phyloP scores from a whole-genome alignment of 1,140 invertebrate species.

The Thaumatotibia leucotreta region DNA sequence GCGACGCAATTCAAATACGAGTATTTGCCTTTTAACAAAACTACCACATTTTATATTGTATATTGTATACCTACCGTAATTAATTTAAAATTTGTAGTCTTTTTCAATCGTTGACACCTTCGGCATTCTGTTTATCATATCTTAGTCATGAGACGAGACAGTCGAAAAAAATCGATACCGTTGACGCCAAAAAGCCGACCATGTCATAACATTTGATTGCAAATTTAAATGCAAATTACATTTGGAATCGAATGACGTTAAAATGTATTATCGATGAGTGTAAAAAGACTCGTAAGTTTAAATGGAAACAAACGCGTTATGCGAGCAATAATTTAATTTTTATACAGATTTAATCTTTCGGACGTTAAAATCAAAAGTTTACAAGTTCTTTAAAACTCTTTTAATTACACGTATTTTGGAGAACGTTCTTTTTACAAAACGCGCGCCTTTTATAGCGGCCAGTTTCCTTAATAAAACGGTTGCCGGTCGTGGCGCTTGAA shows the following conservation, averaged over 20 bases:
- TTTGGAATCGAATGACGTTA: neutral
- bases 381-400: neutral
- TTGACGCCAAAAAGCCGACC: neutral
- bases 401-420: constrained; percentile 10
- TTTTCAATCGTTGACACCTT: neutral
- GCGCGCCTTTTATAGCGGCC: neutral
- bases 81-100: neutral
- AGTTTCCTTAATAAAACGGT: constrained; percentile 11
- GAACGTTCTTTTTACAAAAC: neutral
- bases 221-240: neutral
- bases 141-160: neutral
- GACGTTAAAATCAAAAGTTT: constrained; percentile 9
- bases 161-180: neutral
- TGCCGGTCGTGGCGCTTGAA: constrained; percentile 3
- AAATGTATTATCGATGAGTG: neutral
- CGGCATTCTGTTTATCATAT: neutral
- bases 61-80: neutral
- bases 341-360: neutral
- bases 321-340: neutral
- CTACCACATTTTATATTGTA: too few species aligned
- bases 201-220: neutral
- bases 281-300: neutral
- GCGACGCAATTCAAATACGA: neutral
- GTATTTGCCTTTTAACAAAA: neutral
- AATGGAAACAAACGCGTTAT: neutral